A percentile compares a stretch with the other conserved stretches of the same genome.
Conservation (phyloP, 2,888 invertebrate species). For the Brassicogethes aeneus region DNA sequence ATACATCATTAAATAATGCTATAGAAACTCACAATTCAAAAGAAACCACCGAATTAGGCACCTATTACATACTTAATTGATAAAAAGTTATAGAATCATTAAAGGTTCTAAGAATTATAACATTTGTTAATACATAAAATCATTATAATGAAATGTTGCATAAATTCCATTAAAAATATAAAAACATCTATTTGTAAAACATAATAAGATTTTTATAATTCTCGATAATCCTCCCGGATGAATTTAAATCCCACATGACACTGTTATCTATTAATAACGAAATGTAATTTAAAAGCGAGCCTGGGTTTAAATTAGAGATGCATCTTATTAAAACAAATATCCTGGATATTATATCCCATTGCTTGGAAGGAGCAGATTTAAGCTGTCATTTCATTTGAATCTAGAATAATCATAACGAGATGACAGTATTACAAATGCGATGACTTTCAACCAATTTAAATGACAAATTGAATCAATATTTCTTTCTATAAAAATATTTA, state of each 20-base stretch:
- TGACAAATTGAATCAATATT: slow-evolving; percentile 43
- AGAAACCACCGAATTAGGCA: too few species aligned
- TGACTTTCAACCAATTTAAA: slow-evolving; percentile 42
- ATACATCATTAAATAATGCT: too few species aligned
- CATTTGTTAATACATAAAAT: too few species aligned
- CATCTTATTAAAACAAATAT: slow-evolving; percentile 33
- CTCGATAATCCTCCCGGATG: slow-evolving; percentile 2
- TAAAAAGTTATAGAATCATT: too few species aligned
- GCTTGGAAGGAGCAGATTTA: slow-evolving; percentile 22
- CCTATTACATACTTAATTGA: too few species aligned
- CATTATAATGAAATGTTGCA: too few species aligned
- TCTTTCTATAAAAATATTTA: slow-evolving; percentile 44
- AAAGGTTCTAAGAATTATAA: too few species aligned
- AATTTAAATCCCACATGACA: not conserved
- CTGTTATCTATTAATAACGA: not conserved
- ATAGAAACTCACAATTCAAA: too few species aligned
- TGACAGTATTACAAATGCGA: slow-evolving; percentile 42
- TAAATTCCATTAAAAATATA: too few species aligned
- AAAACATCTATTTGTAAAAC: too few species aligned
- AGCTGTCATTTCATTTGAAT: slow-evolving; percentile 34
- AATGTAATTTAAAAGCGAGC: not conserved
- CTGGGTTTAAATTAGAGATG: slow-evolving; percentile 30
- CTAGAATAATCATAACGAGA: slow-evolving; percentile 40
- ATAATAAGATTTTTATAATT: slow-evolving; percentile 4
- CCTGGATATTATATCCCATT: slow-evolving; percentile 22